A percentile compares a stretch with the other conserved stretches of the same genome.
These are phyloP conservation scores for Neria commutata DNA, from an alignment of 2,888 invertebrate genomes.

Conservation along the genomic window DNA sequence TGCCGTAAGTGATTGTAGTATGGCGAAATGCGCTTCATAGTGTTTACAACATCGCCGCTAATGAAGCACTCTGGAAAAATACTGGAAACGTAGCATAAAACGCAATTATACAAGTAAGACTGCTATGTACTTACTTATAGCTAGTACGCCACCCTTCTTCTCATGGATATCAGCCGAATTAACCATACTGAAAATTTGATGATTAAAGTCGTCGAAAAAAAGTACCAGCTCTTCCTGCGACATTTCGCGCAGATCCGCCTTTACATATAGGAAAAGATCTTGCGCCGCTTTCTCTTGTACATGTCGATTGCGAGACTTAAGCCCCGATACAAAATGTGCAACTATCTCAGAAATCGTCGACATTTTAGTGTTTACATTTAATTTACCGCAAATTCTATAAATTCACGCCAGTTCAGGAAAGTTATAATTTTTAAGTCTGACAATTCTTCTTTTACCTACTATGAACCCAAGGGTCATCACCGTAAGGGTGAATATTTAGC, in stretches of 20 bases:
- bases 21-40: slow-evolving; percentile 85
- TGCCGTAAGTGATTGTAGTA: slow-evolving; percentile 93
- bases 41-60: slow-evolving; percentile 91
- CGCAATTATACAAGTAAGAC: neutral
- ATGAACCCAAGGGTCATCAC: no score
- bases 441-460: no score
- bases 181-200: slow-evolving; percentile 95
- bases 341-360: slow-evolving; percentile 66
- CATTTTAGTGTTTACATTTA: slow-evolving; percentile 36
- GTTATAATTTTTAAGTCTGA: no score
- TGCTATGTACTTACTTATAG: slow-evolving; percentile 72
- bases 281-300: slow-evolving; percentile 83
- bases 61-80: slow-evolving; percentile 81
- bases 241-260: slow-evolving; percentile 87
- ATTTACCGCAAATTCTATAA: neutral
- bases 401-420: no score
- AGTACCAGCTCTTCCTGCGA: slow-evolving; percentile 87
- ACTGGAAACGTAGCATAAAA: no score
- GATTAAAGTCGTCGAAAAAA: slow-evolving; percentile 94
- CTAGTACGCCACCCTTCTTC: slow-evolving; percentile 93
- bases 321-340: slow-evolving; percentile 81
- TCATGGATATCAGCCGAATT: slow-evolving; percentile 91
- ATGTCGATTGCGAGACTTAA: slow-evolving; percentile 88
- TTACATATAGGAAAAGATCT: slow-evolving; percentile 88
- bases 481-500: no score